Conservation (phyloP, 2,797 vertebrate species). For the Melanotaenia parkinsoni region DNA sequence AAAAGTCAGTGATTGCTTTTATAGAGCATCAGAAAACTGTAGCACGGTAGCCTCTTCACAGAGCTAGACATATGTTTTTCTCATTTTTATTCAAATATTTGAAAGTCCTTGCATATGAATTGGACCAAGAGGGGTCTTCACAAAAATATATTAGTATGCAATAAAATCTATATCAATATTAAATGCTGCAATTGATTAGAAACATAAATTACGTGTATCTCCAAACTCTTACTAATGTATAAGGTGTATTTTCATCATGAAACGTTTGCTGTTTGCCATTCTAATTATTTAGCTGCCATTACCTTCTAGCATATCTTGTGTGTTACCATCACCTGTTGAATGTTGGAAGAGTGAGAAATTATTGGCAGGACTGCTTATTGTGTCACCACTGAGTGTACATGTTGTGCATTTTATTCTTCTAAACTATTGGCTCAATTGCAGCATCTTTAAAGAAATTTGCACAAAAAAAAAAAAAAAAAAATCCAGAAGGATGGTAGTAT, state of each 20-base stretch:
- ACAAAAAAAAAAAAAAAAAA: not conserved
- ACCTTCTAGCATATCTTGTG: constrained; percentile 1
- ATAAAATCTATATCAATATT: not conserved
- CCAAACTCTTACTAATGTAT: not conserved
- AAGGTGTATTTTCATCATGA: no score
- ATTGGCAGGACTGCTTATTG: not conserved
- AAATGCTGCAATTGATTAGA: not conserved
- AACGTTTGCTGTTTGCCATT: not conserved
- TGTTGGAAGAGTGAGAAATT: constrained; percentile 1
- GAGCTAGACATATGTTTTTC: not conserved
- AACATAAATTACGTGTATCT: not conserved
- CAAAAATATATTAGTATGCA: no score
- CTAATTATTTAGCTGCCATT: not conserved
- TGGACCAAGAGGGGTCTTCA: no score
- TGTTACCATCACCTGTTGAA: constrained; percentile 25
- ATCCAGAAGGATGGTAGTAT: constrained; percentile 10
- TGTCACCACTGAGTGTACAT: not conserved
- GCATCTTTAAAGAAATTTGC: constrained; percentile 21
- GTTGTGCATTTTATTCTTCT: not conserved
- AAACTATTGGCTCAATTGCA: constrained; percentile 16
- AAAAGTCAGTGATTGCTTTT: not conserved
- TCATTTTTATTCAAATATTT: not conserved
- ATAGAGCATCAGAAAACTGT: not conserved
- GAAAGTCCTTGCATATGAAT: not conserved
- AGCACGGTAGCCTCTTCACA: not conserved